Percentiles rank a stretch among this genome's conserved stretches.
These are phyloP conservation scores for Alcedo quadribrachys DNA, from an alignment of 2,797 vertebrate genomes.

Conservation along the genomic window DNA sequence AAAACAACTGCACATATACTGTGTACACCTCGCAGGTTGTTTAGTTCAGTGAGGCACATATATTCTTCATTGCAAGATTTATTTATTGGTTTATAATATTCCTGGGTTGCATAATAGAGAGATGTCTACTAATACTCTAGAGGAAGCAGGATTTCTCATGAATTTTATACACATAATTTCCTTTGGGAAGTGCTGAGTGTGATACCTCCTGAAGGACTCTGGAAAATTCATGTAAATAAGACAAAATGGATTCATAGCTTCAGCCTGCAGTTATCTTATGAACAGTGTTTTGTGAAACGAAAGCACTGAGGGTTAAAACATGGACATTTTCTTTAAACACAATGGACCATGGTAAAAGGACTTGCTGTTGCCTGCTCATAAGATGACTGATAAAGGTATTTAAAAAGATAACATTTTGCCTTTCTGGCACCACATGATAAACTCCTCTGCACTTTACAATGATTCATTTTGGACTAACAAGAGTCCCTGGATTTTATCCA, in stretches of 20 bases:
- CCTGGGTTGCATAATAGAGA: conserved; percentile 40
- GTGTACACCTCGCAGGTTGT: not conserved
- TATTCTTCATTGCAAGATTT: conserved; percentile 40
- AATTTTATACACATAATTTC: conserved; percentile 64
- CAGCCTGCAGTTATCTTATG: conserved; percentile 30
- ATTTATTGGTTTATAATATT: conserved; percentile 53
- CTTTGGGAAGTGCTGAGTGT: conserved; percentile 48
- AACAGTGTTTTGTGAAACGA: not conserved
- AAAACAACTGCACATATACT: not conserved
- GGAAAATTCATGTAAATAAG: conserved; percentile 67
- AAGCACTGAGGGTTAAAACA: not conserved
- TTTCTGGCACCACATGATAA: fast-evolving
- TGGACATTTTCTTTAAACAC: not conserved
- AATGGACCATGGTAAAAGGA: not conserved
- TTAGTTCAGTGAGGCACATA: conserved; percentile 2
- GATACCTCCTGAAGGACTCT: conserved; percentile 53
- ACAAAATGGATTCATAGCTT: conserved; percentile 43
- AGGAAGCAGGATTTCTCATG: conserved; percentile 55
- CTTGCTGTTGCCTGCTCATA: not conserved
- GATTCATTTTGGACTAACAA: not conserved
- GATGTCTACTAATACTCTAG: conserved; percentile 49
- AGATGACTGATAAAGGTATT: not conserved
- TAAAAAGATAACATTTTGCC: not conserved
- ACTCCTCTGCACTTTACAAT: not conserved
- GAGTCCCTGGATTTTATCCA: too few species aligned